Conservation (phyloP, 23 tunicate genomes). For the Corella eumyota region DNA sequence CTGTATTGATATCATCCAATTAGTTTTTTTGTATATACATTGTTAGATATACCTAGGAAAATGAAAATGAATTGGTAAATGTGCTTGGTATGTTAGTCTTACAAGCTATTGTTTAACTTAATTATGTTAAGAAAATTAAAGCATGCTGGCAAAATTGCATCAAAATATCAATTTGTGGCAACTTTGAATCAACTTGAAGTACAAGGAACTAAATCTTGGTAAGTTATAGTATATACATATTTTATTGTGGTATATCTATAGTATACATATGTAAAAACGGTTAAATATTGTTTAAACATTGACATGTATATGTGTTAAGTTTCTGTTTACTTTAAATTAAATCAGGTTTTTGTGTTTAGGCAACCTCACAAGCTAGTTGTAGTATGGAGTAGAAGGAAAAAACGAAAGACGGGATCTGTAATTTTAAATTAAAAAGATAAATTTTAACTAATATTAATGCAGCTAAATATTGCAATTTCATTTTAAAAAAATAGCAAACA, state of each 20-base stretch:
- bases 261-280: not conserved
- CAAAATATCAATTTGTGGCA: slow-evolving; percentile 26
- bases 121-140: slow-evolving; percentile 24
- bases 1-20: too few relatives aligned
- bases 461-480: not conserved
- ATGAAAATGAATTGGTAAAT: too few relatives aligned
- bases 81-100: too few relatives aligned
- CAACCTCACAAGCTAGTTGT: slow-evolving; percentile 68
- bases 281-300: too few relatives aligned
- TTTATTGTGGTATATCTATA: not conserved
- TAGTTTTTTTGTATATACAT: too few relatives aligned
- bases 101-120: too few relatives aligned
- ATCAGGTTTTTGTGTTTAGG: slow-evolving; percentile 16
- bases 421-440: not conserved
- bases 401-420: slow-evolving; percentile 19
- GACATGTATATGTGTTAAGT: too few relatives aligned
- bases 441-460: not conserved
- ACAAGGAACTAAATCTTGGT: slow-evolving; percentile 64
- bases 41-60: too few relatives aligned
- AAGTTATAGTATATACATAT: not conserved
- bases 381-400: slow-evolving; percentile 45
- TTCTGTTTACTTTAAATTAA: not conserved
- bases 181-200: slow-evolving; percentile 43
- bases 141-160: slow-evolving; percentile 50
- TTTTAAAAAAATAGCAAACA: not conserved